Evolutionary conservation across 2,888 invertebrate genomes (phyloP).

Genomic region (Acrobasis consociella): DNA sequence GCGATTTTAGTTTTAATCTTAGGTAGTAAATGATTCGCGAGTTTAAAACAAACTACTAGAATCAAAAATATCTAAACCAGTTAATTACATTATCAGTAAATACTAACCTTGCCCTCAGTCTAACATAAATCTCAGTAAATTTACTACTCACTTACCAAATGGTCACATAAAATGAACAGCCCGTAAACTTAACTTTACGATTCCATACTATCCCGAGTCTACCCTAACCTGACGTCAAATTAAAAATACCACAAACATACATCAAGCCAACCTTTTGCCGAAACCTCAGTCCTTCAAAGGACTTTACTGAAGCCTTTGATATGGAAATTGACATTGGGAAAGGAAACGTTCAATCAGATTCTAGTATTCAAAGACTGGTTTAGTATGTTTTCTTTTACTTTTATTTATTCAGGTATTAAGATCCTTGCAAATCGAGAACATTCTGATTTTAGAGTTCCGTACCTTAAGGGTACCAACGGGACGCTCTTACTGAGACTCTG

Average conservation of each 20-base stretch:
- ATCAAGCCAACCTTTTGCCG: neutral
- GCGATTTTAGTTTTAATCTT: too few species aligned
- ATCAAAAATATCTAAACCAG: too few species aligned
- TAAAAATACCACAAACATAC: slow-evolving; percentile 1
- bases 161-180: neutral
- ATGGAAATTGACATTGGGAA: slow-evolving; percentile 4
- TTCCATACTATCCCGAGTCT: neutral
- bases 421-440: too few species aligned
- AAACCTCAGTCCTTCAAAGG: slow-evolving; percentile 6
- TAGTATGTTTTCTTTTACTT: neutral
- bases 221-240: neutral
- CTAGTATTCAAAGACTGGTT: neutral
- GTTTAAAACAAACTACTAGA: too few species aligned
- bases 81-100: too few species aligned
- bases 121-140: neutral
- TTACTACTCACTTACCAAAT: neutral
- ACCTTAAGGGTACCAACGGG: too few species aligned
- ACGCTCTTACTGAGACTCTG: too few species aligned
- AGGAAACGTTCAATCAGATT: slow-evolving; percentile 8
- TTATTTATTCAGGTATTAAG: too few species aligned
- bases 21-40: too few species aligned
- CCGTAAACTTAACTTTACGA: neutral
- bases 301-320: slow-evolving; percentile 7
- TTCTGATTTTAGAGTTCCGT: too few species aligned
- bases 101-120: neutral